Conservation (phyloP, 2,797 vertebrate species). For the Podarcis lilfordi region DNA sequence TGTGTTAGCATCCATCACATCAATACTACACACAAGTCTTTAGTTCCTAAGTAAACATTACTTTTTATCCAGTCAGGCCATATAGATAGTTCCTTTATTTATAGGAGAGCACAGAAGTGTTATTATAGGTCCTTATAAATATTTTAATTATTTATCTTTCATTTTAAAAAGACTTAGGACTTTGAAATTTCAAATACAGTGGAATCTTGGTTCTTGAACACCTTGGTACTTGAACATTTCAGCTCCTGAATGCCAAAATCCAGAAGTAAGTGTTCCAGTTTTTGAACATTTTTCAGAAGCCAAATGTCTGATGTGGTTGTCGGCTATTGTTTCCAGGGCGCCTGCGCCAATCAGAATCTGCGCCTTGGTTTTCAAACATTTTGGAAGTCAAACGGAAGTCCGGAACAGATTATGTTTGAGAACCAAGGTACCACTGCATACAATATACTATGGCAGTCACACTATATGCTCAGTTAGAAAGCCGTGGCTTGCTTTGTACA, state of each 20-base stretch:
- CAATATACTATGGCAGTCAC: slow-evolving; percentile 13
- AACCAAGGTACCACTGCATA: too few species aligned
- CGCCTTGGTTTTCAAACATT: not conserved
- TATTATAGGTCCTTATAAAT: not conserved
- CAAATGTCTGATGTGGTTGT: too few species aligned
- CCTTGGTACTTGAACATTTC: too few species aligned
- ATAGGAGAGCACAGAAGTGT: not conserved
- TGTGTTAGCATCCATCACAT: not conserved
- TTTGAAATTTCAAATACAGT: too few species aligned
- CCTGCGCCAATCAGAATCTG: too few species aligned
- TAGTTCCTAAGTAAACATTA: slow-evolving; percentile 14
- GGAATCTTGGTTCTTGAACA: too few species aligned
- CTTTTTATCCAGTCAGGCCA: not conserved
- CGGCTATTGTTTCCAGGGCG: too few species aligned
- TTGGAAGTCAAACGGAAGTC: too few species aligned
- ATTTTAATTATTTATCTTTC: slow-evolving; percentile 5
- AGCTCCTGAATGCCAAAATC: too few species aligned
- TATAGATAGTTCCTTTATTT: slow-evolving; percentile 6
- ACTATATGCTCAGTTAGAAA: slow-evolving; percentile 29
- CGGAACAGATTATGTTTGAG: too few species aligned
- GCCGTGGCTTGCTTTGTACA: not conserved
- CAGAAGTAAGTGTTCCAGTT: too few species aligned
- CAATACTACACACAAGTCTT: not conserved
- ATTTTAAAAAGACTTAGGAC: slow-evolving; percentile 7
- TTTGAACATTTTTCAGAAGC: too few species aligned